phyloP scores from a whole-genome alignment of 1,140 invertebrate species.

The Daktulosphaira vitifoliae region DNA sequence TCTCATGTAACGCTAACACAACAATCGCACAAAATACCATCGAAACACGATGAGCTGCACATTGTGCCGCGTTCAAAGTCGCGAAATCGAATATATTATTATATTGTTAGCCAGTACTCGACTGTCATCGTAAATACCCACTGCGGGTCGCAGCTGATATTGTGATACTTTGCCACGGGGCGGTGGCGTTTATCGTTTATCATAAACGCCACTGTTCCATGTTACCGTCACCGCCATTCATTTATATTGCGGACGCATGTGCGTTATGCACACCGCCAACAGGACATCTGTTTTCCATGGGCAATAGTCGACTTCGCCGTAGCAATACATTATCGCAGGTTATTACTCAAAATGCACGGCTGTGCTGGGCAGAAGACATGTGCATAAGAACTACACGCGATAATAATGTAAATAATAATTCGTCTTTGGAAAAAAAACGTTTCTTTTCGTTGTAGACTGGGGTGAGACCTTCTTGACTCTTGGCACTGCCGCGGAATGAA shows the following conservation, averaged over 20 bases:
- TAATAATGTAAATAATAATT: background rate
- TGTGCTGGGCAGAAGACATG: background rate
- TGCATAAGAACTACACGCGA: too few relatives aligned
- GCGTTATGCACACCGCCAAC: background rate
- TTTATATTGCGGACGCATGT: conserved; percentile 19
- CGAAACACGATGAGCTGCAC: too few relatives aligned
- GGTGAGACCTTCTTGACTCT: conserved; percentile 19
- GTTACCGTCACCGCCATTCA: background rate
- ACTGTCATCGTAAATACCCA: background rate
- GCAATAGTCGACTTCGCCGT: background rate
- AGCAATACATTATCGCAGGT: conserved; percentile 12
- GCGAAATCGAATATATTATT: conserved; percentile 12
- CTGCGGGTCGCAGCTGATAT: conserved; percentile 3
- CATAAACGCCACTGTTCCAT: background rate
- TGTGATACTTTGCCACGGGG: background rate
- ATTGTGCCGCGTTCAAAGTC: too few relatives aligned
- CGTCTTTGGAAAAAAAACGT: conserved; percentile 24
- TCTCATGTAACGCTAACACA: too few relatives aligned
- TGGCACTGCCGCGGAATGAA: conserved; percentile 6
- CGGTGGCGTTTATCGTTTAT: conserved; percentile 15
- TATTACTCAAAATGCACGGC: conserved; percentile 18
- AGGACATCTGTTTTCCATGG: conserved; percentile 24
- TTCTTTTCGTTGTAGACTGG: conserved; percentile 7
- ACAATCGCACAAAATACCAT: too few relatives aligned
- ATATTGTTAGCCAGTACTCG: background rate